A percentile compares a stretch with the other conserved stretches of the same genome.
Conservation (phyloP, 2,797 vertebrate species). For the Semaprochilodus insignis region DNA sequence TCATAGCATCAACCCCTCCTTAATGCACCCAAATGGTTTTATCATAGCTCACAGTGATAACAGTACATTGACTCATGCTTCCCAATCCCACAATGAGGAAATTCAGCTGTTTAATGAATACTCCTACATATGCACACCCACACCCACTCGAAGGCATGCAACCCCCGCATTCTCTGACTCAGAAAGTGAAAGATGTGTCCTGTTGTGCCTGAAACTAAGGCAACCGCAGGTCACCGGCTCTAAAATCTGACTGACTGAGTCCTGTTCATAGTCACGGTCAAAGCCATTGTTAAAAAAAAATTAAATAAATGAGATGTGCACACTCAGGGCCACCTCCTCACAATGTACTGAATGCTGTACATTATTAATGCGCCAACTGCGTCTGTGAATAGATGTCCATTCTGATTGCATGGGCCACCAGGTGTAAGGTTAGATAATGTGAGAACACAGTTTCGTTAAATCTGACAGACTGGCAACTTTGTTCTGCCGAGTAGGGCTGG, state of each 20-base stretch:
- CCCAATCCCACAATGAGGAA: conserved; percentile 2
- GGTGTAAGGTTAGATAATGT: too few relatives aligned
- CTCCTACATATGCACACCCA: conserved; percentile 11
- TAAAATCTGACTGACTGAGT: neutral
- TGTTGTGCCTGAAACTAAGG: neutral
- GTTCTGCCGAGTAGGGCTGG: too few relatives aligned
- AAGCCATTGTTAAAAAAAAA: neutral
- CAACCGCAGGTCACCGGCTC: neutral
- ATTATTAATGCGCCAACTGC: too few relatives aligned
- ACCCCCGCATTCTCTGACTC: neutral
- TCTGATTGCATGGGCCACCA: too few relatives aligned
- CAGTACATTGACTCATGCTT: conserved; percentile 1
- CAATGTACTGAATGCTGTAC: too few relatives aligned
- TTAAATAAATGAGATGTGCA: neutral
- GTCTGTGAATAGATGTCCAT: too few relatives aligned
- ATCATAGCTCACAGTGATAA: conserved; percentile 19
- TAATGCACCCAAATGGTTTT: conserved; percentile 6
- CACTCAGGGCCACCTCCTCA: neutral
- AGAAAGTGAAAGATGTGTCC: neutral
- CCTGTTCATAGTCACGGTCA: neutral
- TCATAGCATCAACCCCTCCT: neutral
- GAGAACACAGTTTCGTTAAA: neutral
- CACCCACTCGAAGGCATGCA: conserved; percentile 4
- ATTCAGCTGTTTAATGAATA: conserved; percentile 14
- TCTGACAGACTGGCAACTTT: neutral